Evolutionary conservation across 2,797 vertebrate species (phyloP).

Genomic region (Scolopax bukidnonensis): DNA sequence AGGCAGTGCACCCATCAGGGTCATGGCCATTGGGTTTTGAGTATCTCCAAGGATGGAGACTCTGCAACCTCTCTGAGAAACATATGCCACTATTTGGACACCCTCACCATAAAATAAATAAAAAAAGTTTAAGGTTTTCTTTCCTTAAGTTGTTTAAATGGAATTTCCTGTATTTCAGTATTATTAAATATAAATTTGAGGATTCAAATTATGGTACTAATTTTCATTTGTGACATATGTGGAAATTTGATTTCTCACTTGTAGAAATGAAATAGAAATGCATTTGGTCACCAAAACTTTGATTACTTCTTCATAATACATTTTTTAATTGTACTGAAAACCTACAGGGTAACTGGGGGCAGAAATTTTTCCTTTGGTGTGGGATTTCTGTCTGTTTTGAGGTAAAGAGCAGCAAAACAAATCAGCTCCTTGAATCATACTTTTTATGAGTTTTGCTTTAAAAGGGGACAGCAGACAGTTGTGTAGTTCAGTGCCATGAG

Average conservation of each 20-base stretch:
- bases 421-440: neutral
- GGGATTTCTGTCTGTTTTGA: neutral
- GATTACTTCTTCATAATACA: neutral
- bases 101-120: neutral
- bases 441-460: neutral
- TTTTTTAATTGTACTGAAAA: neutral
- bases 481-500: neutral
- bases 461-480: neutral
- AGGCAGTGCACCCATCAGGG: neutral
- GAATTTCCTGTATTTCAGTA: neutral
- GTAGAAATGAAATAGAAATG: neutral
- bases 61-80: neutral
- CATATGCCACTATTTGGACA: neutral
- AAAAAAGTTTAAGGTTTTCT: neutral
- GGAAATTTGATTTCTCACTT: neutral
- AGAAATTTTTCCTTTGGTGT: neutral
- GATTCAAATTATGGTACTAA: neutral
- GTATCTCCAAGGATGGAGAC: neutral
- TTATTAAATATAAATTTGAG: neutral
- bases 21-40: fast-evolving
- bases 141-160: neutral
- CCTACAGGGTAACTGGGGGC: neutral
- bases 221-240: neutral
- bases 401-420: neutral
- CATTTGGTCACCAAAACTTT: neutral